These are phyloP conservation scores for Rafetus swinhoei DNA, from an alignment of 2,113 vertebrate genomes.

Conservation along the genomic window DNA sequence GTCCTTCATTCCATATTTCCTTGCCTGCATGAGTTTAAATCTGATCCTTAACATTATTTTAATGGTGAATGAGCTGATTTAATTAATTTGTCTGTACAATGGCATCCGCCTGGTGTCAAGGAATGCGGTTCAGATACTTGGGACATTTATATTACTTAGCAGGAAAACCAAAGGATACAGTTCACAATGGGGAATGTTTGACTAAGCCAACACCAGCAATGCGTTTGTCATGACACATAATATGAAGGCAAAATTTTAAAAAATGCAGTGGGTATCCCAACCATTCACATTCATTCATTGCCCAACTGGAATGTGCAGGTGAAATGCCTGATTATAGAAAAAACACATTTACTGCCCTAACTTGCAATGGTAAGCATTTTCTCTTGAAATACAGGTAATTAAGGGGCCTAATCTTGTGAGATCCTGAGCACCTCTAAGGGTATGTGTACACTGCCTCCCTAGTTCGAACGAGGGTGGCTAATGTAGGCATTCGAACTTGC, in stretches of 20 bases:
- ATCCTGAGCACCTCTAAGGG: neutral
- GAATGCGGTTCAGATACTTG: constrained; percentile 56
- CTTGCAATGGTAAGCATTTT: neutral
- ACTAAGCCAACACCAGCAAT: neutral
- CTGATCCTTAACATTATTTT: constrained; percentile 47
- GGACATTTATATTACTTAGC: constrained; percentile 13
- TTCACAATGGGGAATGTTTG: constrained; percentile 19
- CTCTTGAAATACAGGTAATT: neutral
- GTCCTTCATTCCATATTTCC: constrained; percentile 22
- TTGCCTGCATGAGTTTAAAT: constrained; percentile 22
- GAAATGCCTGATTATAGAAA: fast-evolving
- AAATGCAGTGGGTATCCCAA: fast-evolving
- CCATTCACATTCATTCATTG: neutral
- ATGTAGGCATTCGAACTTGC: no score
- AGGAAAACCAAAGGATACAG: neutral
- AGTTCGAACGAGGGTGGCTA: no score
- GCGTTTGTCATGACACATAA: neutral
- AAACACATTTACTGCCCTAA: fast-evolving
- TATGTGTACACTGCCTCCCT: no score
- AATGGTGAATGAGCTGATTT: constrained; percentile 44
- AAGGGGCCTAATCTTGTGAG: neutral
- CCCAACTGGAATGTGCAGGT: neutral
- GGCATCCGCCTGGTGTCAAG: constrained; percentile 48
- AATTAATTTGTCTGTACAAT: constrained; percentile 58
- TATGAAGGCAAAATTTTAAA: neutral